Base-by-base conservation (phyloP, 2,888 invertebrate genomes). In the Callinectes sapidus region DNA sequence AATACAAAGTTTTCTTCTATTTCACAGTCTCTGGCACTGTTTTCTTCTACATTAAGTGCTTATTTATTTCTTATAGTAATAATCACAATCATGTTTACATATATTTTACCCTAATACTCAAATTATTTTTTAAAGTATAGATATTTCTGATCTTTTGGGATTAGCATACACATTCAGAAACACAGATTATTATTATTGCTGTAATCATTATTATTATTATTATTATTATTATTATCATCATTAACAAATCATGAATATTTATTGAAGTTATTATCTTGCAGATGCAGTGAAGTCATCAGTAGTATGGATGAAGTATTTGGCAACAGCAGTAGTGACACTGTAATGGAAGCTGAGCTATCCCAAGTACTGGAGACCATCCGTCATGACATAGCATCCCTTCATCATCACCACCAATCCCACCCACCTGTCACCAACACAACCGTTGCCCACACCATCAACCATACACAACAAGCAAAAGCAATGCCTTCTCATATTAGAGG, bases 241-340 rank as follows among this genome's bases (percentile, higher is more conserved):
- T n/a, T n/a, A n/a, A n/a, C n/a, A n/a, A n/a, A 23, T 71, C 28
- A 28, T 1, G 28, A 71, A 71, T 71, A 71, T 71, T n/a, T n/a
- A 71, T 71, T 8, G 23, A 71, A n/a, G 5, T 71, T 35, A 10
- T 81, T 81, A 28, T 81, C 81, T 81, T 81, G 81, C 81, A 81
- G 81, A 35, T 81, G 35, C 92, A 92, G 92, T 87, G 66, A 48
- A 39, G 32, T 18, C 8, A 23, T 18, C 1, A 5, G 18, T 6
- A 66, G n/a, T 3, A 94, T 94, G 94, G 94, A 94, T 48, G 94
- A 94, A 18, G 92, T 94, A 85, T 94, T 94, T 48, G 94, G 94
- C n/a, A 94, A 94, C 93, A 93, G 93, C 89, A 92, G 94, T 71
- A 89, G 93, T 32, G 93, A 94, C 48, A 94, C 94, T 35, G 94